These are phyloP conservation scores for Parauchenoglanis punctatus DNA, from an alignment of 2,797 vertebrate species.

Conservation along the genomic window DNA sequence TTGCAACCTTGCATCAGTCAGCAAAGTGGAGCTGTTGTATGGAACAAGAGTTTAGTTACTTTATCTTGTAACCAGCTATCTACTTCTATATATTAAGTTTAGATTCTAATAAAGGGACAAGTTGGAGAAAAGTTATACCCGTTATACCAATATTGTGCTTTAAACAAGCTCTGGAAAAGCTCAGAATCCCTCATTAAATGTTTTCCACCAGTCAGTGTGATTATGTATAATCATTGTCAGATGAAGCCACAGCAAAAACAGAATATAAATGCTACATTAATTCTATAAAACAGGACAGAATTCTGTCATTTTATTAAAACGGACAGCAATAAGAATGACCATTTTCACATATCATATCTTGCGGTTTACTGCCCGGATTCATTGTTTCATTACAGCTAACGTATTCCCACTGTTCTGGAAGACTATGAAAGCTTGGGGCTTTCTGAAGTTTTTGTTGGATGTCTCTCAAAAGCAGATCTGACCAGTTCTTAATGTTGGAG, in stretches of 20 bases:
- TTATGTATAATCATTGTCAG: neutral
- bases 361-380: neutral
- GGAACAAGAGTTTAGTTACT: neutral
- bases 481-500: neutral
- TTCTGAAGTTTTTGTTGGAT: neutral
- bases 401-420: neutral
- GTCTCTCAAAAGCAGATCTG: neutral
- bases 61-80: neutral
- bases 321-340: neutral
- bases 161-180: neutral
- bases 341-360: neutral
- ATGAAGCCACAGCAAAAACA: neutral
- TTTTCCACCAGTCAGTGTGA: neutral
- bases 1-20: neutral
- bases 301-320: neutral
- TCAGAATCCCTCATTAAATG: neutral
- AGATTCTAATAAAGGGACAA: neutral
- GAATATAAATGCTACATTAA: too few relatives aligned
- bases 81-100: neutral
- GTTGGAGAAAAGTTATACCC: too few relatives aligned
- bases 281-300: neutral
- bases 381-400: neutral
- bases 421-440: neutral
- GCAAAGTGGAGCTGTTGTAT: neutral
- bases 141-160: too few relatives aligned